Evolutionary conservation across 2,888 invertebrate genomes (phyloP).

Genomic region (Celastrina argiolus): DNA sequence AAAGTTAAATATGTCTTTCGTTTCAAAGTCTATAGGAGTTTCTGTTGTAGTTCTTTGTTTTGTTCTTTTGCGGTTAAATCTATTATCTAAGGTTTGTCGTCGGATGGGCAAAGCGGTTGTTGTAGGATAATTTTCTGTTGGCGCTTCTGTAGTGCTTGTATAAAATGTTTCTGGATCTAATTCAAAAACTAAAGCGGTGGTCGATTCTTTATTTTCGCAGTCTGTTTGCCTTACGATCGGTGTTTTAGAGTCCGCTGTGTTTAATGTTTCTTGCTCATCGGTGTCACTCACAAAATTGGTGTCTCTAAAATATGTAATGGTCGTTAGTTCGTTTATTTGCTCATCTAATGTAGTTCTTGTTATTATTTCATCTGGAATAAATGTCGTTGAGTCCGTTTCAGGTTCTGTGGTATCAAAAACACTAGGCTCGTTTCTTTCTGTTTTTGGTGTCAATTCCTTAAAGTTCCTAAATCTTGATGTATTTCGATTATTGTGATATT

Average conservation of each 20-base stretch:
- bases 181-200: conserved; percentile 18
- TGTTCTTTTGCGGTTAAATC: conserved; percentile 57
- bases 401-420: conserved; percentile 30
- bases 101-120: conserved; percentile 50
- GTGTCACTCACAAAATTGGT: conserved; percentile 9
- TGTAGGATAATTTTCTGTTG: conserved; percentile 37
- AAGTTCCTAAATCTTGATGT: conserved; percentile 52
- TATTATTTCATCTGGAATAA: conserved; percentile 34
- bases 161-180: conserved; percentile 25
- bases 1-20: conserved; percentile 55
- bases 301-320: conserved; percentile 11
- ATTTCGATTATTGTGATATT: conserved; percentile 54
- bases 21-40: conserved; percentile 52
- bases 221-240: conserved; percentile 10
- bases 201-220: conserved; percentile 23
- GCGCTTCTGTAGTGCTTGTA: conserved; percentile 39
- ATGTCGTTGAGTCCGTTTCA: conserved; percentile 38
- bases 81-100: conserved; percentile 55
- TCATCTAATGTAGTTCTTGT: conserved; percentile 29
- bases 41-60: conserved; percentile 57
- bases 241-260: conserved; percentile 20
- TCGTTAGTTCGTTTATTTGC: conserved; percentile 4
- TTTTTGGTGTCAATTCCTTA: conserved; percentile 48
- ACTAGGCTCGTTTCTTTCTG: conserved; percentile 37
- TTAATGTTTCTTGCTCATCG: conserved; percentile 21